Base-by-base conservation (phyloP, 23 tunicate genomes). In the Oikopleura dioica region DNA sequence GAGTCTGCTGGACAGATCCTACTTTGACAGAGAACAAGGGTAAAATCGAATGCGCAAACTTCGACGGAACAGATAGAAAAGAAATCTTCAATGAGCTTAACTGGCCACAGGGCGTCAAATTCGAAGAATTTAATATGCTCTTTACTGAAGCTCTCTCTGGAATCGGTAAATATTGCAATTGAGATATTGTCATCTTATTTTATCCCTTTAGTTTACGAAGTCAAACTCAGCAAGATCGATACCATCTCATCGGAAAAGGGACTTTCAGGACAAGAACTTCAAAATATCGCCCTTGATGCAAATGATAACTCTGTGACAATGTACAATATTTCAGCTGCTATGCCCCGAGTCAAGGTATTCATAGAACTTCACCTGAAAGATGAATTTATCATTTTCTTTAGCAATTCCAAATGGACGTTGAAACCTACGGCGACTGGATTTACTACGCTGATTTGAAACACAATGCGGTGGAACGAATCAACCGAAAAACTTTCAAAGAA, bases 1-100 rank as follows among this genome's bases (percentile, higher is more conserved):
- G 96, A 37, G 31, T 89, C 2, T 89, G 85, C 80, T 89, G 86
- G 87, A 89, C 96, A 0, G 86, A 82, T 51, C 72, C 72, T 24
- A 63, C 72, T 63, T 82, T 78, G 38, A 89, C 91, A 0, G 91
- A 83, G n/a, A 69, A 76, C 35, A 83, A 83, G 28, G 77, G 83
- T 5, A 69, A 79, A 58, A 77, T 89, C 12, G 35, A 77, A 78
- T 80, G 91, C 68, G 37, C 78, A 1, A 76, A 51, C 37, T 31
- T 84, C 29, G 96, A 89, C 75, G 91, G 91, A 58, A 69, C 75
- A 28, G 80, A 89, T 82, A 75, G 69, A 33, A 82, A 28, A 63
- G 33, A 12, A 12, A 23, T 63, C 33, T 12, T 63, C 33, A 63
- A 63, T 16, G 72, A 63, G 2, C 33, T 63, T 2, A 23, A 63